Evolutionary conservation across 1,140 invertebrate genomes (phyloP).

Genomic region (Penaeus indicus): DNA sequence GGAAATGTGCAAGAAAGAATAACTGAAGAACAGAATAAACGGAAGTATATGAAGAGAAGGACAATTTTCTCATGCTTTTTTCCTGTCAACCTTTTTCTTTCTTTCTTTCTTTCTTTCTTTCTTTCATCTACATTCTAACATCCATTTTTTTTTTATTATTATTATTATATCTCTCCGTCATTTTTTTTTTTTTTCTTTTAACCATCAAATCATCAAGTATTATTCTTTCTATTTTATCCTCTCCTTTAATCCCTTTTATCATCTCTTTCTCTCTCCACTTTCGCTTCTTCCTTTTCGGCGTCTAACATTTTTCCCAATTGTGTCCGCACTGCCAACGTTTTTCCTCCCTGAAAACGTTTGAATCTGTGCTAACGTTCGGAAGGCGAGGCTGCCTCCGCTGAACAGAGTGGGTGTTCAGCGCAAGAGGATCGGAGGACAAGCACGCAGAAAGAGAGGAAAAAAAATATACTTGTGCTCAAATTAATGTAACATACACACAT

Average conservation of each 20-base stretch:
- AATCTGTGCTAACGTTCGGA: too few species aligned
- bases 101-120: slow-evolving; percentile 6
- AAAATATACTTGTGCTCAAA: background rate
- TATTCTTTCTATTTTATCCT: background rate
- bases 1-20: too few species aligned
- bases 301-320: too few species aligned
- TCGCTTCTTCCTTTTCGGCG: background rate
- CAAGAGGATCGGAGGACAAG: too few species aligned
- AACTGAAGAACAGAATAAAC: too few species aligned
- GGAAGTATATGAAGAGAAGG: too few species aligned
- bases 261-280: background rate
- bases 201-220: too few species aligned
- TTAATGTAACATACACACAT: background rate
- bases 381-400: too few species aligned
- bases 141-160: background rate
- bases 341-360: too few species aligned
- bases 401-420: too few species aligned
- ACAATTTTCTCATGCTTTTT: background rate
- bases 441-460: too few species aligned
- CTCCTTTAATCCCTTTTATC: background rate
- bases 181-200: background rate
- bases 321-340: too few species aligned
- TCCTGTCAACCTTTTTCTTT: background rate
- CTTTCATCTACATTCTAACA: background rate
- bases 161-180: background rate